Evolutionary conservation across 92 coral and sea anemone species (phyloP).

Genomic region (Umimayanthus chanpuru): DNA sequence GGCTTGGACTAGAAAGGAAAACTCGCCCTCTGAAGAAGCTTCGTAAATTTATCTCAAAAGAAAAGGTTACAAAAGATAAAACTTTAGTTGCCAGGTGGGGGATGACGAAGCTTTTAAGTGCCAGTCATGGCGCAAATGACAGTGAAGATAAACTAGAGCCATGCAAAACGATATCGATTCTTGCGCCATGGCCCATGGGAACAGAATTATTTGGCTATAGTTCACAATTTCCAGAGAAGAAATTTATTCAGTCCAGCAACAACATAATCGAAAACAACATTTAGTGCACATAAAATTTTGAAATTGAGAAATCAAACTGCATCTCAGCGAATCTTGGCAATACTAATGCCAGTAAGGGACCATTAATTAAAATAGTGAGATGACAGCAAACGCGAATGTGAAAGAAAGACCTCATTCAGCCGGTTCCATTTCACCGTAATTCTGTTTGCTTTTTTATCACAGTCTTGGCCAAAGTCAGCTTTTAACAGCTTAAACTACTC

Average conservation of each 20-base stretch:
- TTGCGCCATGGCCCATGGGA: neutral
- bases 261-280: neutral
- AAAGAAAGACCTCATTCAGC: neutral
- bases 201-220: too few species aligned
- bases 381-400: neutral
- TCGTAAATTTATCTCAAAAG: neutral
- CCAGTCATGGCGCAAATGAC: neutral
- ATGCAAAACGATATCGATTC: neutral
- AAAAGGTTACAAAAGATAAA: neutral
- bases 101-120: neutral
- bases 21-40: neutral
- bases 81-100: neutral
- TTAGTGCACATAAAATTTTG: neutral
- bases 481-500: neutral
- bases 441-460: neutral
- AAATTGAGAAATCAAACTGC: too few species aligned
- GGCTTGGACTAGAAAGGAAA: conserved; percentile 8
- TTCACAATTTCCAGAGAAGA: neutral
- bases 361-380: neutral
- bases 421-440: too few species aligned
- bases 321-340: neutral
- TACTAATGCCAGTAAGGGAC: neutral
- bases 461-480: neutral
- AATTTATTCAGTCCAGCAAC: neutral
- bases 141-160: neutral